These are phyloP conservation scores for Melinaea marsaeus DNA, from an alignment of 2,888 invertebrate species.

Conservation along the genomic window DNA sequence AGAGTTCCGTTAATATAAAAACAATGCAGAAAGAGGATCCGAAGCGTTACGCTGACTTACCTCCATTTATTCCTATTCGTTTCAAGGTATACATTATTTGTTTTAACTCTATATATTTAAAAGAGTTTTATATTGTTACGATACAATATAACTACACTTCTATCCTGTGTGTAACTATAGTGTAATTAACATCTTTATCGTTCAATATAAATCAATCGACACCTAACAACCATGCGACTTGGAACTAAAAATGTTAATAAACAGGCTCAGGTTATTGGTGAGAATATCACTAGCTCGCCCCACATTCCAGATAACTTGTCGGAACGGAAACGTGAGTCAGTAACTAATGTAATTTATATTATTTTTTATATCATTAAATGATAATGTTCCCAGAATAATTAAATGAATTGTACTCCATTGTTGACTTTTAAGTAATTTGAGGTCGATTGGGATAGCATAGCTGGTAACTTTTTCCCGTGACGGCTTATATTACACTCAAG, in stretches of 20 bases:
- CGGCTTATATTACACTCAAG: conserved; percentile 38
- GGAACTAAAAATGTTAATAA: conserved; percentile 41
- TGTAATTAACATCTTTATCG: neutral
- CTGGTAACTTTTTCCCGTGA: conserved; percentile 69
- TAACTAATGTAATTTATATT: conserved; percentile 33
- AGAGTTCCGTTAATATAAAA: conserved; percentile 56
- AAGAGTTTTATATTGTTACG: too few species aligned
- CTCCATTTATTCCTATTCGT: conserved; percentile 44
- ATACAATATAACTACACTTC: too few species aligned
- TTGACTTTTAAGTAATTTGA: conserved; percentile 36
- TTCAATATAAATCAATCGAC: conserved; percentile 20
- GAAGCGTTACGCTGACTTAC: conserved; percentile 46
- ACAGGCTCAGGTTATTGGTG: conserved; percentile 41
- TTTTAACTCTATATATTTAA: too few species aligned
- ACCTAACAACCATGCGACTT: conserved; percentile 38
- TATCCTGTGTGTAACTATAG: neutral
- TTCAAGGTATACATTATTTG: conserved; percentile 50
- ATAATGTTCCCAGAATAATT: conserved; percentile 35
- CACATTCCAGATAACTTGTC: conserved; percentile 69
- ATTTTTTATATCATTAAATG: conserved; percentile 26
- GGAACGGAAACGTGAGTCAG: conserved; percentile 66
- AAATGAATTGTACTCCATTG: conserved; percentile 25
- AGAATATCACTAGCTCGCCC: conserved; percentile 56
- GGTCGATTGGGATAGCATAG: conserved; percentile 52
- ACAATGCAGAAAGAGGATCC: conserved; percentile 59